Evolutionary conservation across 2,113 vertebrate species (phyloP).

Genomic region (Ciconia maguari): DNA sequence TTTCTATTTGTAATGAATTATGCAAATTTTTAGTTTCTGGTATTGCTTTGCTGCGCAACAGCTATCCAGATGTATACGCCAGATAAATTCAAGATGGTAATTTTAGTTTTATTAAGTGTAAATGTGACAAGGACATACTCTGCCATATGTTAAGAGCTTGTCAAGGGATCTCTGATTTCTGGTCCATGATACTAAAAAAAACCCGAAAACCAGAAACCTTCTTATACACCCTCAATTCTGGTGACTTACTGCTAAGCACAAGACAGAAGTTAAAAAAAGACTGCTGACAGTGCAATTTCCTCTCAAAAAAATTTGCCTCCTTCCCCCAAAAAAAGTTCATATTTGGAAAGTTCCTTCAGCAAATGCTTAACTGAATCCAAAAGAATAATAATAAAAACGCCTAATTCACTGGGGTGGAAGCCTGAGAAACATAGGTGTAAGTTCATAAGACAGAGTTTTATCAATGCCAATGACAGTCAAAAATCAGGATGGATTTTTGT

Average conservation of each 20-base stretch:
- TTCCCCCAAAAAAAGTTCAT: neutral
- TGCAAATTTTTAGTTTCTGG: neutral
- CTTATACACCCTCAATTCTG: neutral
- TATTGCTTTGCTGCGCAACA: neutral
- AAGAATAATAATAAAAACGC: neutral
- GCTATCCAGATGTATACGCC: neutral
- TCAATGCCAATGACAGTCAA: neutral
- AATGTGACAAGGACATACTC: neutral
- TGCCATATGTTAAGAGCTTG: neutral
- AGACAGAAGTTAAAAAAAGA: neutral
- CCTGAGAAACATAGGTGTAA: neutral
- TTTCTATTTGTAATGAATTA: neutral
- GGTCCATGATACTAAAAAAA: neutral
- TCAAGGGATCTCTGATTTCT: neutral
- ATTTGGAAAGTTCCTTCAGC: neutral
- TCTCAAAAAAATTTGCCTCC: neutral
- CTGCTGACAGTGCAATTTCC: neutral
- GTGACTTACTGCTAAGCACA: neutral
- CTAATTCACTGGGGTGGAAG: neutral
- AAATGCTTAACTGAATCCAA: neutral
- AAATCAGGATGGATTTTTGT: neutral
- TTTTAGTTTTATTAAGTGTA: neutral
- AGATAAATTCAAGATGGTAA: conserved; percentile 2
- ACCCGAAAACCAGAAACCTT: neutral
- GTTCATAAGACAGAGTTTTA: neutral